phyloP scores from a whole-genome alignment of 1,140 invertebrate genomes.

The Drosophila bocki region DNA sequence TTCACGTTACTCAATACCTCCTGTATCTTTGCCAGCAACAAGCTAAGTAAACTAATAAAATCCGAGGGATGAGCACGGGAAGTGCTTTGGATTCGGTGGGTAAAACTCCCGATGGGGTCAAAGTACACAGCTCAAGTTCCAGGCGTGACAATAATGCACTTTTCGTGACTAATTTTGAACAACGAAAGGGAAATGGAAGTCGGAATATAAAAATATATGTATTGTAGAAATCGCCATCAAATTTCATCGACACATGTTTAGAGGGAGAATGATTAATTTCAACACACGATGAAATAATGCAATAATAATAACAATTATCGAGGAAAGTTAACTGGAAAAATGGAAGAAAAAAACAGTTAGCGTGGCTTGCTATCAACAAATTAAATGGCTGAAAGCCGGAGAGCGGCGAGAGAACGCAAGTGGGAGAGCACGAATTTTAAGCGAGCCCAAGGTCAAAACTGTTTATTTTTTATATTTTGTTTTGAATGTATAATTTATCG shows the following conservation, averaged over 20 bases:
- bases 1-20: neutral
- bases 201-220: conserved; percentile 18
- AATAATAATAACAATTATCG: conserved; percentile 59
- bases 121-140: conserved; percentile 47
- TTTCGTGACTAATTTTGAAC: conserved; percentile 28
- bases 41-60: conserved; percentile 46
- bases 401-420: conserved; percentile 5
- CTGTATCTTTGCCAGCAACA: conserved; percentile 30
- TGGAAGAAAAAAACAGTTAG: conserved; percentile 35
- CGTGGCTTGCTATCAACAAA: conserved; percentile 54
- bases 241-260: conserved; percentile 23
- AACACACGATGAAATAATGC: conserved; percentile 73
- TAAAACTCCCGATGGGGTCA: conserved; percentile 7
- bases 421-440: conserved; percentile 59
- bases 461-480: conserved; percentile 85
- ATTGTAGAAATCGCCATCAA: conserved; percentile 5
- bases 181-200: conserved; percentile 35
- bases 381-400: conserved; percentile 30
- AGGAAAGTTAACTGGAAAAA: conserved; percentile 44
- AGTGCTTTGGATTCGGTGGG: conserved; percentile 32
- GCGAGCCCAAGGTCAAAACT: conserved; percentile 81
- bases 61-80: conserved; percentile 55
- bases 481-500: conserved; percentile 84
- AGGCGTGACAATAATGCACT: conserved; percentile 54
- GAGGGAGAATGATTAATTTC: conserved; percentile 46